Conservation (phyloP, 2,113 vertebrate genomes). For the Caranx ignobilis region DNA sequence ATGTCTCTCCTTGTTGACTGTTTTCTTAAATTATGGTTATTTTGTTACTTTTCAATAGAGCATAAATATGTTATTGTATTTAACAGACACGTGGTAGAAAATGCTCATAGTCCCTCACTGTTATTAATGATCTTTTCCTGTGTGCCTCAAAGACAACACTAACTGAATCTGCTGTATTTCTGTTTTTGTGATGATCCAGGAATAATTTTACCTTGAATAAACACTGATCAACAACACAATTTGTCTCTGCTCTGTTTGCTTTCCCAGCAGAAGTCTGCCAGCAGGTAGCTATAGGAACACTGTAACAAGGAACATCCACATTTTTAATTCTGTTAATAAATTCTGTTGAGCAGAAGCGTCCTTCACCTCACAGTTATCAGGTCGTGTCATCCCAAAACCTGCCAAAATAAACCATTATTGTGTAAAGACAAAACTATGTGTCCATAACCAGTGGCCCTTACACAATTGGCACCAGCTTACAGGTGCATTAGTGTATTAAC, state of each 20-base stretch:
- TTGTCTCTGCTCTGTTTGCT: slow-evolving; percentile 15
- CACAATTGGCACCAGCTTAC: slow-evolving; percentile 69
- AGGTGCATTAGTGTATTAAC: slow-evolving; percentile 77
- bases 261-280: not conserved
- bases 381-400: slow-evolving; percentile 20
- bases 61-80: slow-evolving; percentile 59
- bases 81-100: slow-evolving; percentile 39
- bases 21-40: slow-evolving; percentile 58
- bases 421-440: slow-evolving; percentile 22
- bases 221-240: slow-evolving; percentile 25
- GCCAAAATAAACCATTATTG: slow-evolving; percentile 7
- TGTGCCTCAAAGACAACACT: slow-evolving; percentile 56
- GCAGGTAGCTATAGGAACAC: not conserved
- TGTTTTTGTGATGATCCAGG: slow-evolving; percentile 45
- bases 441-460: slow-evolving; percentile 55
- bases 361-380: slow-evolving; percentile 30
- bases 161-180: slow-evolving; percentile 67
- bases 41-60: slow-evolving; percentile 60
- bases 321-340: not conserved
- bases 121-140: slow-evolving; percentile 23
- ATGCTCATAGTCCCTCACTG: slow-evolving; percentile 26
- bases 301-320: not conserved
- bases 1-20: slow-evolving; percentile 38
- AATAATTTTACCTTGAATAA: slow-evolving; percentile 69
- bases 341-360: slow-evolving; percentile 1